Evolutionary conservation across 2,888 invertebrate genomes (phyloP), one percentile per base, ranked within the genome.

Genomic region (Bhutanitis thaidina): DNA sequence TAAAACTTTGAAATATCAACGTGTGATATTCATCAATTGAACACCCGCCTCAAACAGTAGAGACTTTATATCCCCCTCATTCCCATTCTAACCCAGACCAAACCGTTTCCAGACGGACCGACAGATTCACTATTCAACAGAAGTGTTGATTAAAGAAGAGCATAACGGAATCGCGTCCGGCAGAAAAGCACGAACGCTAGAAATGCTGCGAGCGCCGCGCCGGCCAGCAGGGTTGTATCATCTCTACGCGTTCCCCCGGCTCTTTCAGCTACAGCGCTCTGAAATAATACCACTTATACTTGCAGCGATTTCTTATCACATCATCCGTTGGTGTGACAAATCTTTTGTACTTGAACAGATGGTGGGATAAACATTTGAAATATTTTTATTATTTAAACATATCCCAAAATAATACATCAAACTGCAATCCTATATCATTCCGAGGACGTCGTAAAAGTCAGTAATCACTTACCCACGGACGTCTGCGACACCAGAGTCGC

Each of bases 191-290:
- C 57, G 44, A 88, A 87, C 0, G 88, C 89, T 45, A 89, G 61
- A 15, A 89, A 55, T 0, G 86, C 88, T 0, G 88, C 89, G 3
- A 88, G 59, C 0, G 88, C 88, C 16, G 89, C 89, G 0, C 89
- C 88, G 0, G 88, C 87, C 0, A 89, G 64, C 8, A 88, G 64
- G 1, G 87, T 74, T 1, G 76, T 75, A 8, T 89, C 89, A 15
- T 88, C 88, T 49, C 87, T 74, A 0, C 88, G 69, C 0, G 71
- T 60, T 0, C 86, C 87, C 0, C 84, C 81, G 0, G 85, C 81
- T 16, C 81, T 69, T 39, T 89, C 88, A 20, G 88, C 81, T 3
- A 88, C 87, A n/a, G 76, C 70, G 55, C 88, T 88, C 88, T 89
- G 69, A 10, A 78, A 77, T 38, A 27, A 32, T 35, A 55, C 15